These are phyloP conservation scores for Pyrgus malvae DNA, from an alignment of 2,888 invertebrate genomes.

Conservation along the genomic window DNA sequence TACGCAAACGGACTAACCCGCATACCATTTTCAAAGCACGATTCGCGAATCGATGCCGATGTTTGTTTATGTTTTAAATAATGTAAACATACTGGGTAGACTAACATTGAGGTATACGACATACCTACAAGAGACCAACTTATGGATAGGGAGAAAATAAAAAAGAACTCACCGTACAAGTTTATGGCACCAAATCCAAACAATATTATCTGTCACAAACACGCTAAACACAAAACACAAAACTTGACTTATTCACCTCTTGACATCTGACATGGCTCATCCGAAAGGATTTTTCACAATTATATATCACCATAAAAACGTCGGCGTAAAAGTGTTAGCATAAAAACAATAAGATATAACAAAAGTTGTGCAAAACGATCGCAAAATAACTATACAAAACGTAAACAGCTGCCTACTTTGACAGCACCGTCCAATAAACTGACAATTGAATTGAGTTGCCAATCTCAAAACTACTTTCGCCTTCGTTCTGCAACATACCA, in stretches of 20 bases:
- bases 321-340: slow-evolving; percentile 63
- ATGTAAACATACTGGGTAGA: no score
- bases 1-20: not conserved
- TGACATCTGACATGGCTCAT: slow-evolving; percentile 77
- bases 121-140: no score
- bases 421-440: slow-evolving; percentile 75
- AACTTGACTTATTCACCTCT: slow-evolving; percentile 75
- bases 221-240: slow-evolving; percentile 75
- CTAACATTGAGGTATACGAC: no score
- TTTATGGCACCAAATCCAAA: slow-evolving; percentile 76
- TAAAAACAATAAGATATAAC: slow-evolving; percentile 75
- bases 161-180: slow-evolving; percentile 65
- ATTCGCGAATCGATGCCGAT: no score
- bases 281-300: slow-evolving; percentile 55
- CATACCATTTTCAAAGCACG: no score
- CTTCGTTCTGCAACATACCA: slow-evolving; percentile 45
- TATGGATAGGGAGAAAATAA: no score
- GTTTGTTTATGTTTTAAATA: no score
- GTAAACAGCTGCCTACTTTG: slow-evolving; percentile 80
- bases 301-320: slow-evolving; percentile 59
- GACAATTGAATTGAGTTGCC: slow-evolving; percentile 61
- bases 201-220: slow-evolving; percentile 77
- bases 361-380: slow-evolving; percentile 77
- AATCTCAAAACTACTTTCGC: slow-evolving; percentile 67
- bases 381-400: slow-evolving; percentile 79